These are phyloP conservation scores for Pheosia gnoma DNA, from an alignment of 2,888 invertebrate species.

Conservation along the genomic window DNA sequence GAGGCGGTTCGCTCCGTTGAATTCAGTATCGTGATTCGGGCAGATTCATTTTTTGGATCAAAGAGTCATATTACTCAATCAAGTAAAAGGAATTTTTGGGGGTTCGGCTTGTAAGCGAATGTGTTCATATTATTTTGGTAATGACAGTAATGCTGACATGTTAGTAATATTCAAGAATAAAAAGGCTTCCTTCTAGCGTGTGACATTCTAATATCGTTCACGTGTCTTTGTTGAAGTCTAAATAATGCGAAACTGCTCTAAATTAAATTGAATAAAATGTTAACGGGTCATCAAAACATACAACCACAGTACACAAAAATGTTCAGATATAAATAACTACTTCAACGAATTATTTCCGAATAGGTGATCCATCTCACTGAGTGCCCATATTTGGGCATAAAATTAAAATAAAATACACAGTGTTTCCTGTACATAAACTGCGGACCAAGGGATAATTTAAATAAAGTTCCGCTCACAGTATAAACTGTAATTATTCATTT, in stretches of 20 bases:
- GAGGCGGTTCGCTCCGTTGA: conserved; percentile 57
- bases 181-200: background rate
- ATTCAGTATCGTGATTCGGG: conserved; percentile 42
- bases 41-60: conserved; percentile 45
- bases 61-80: conserved; percentile 40
- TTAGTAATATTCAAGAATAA: no score
- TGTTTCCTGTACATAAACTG: background rate
- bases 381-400: background rate
- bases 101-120: conserved; percentile 36
- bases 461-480: conserved; percentile 23
- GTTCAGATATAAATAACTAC: background rate
- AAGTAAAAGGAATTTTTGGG: conserved; percentile 34
- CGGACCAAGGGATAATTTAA: conserved; percentile 10
- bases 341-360: background rate
- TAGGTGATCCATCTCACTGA: background rate
- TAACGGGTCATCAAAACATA: background rate
- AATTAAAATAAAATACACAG: conserved; percentile 16
- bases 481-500: conserved; percentile 42
- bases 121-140: background rate
- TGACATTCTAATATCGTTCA: no score
- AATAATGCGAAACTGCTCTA: no score
- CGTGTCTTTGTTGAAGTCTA: no score
- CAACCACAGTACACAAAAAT: background rate
- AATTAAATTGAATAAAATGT: no score
- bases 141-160: background rate